phyloP scores from a whole-genome alignment of 2,888 invertebrate species.

The Tachina lurida region DNA sequence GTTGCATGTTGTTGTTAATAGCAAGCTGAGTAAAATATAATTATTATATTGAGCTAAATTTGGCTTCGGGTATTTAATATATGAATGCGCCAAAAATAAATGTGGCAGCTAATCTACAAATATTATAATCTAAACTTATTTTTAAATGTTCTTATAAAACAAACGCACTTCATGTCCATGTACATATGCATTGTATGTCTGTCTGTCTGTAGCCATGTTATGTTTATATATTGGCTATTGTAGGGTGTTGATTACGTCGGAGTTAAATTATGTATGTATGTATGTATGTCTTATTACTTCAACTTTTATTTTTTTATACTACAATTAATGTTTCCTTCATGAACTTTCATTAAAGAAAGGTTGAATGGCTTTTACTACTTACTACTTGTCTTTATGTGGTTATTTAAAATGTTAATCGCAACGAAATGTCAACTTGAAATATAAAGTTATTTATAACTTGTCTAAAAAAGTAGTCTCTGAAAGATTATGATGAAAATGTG shows the following conservation, averaged over 20 bases:
- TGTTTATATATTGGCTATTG: not conserved
- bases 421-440: not conserved
- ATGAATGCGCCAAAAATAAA: constrained; percentile 22
- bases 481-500: constrained; percentile 20
- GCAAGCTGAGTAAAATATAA: constrained; percentile 27
- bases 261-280: not conserved
- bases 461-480: constrained; percentile 18
- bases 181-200: not conserved
- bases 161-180: not conserved
- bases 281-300: not conserved
- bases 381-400: not conserved
- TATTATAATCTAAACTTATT: not conserved
- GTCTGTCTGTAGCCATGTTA: not conserved
- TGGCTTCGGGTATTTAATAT: not conserved
- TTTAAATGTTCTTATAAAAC: constrained; percentile 1
- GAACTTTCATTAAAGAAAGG: not conserved
- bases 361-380: not conserved
- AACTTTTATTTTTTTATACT: not conserved
- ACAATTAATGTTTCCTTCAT: not conserved
- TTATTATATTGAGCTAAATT: not conserved
- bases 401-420: not conserved
- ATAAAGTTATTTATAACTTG: not conserved
- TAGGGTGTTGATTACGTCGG: not conserved
- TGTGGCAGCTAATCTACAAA: constrained; percentile 24
- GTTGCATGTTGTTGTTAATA: constrained; percentile 2